phyloP scores from a whole-genome alignment of 2,113 vertebrate species.

The Malurus alboscapulatus region DNA sequence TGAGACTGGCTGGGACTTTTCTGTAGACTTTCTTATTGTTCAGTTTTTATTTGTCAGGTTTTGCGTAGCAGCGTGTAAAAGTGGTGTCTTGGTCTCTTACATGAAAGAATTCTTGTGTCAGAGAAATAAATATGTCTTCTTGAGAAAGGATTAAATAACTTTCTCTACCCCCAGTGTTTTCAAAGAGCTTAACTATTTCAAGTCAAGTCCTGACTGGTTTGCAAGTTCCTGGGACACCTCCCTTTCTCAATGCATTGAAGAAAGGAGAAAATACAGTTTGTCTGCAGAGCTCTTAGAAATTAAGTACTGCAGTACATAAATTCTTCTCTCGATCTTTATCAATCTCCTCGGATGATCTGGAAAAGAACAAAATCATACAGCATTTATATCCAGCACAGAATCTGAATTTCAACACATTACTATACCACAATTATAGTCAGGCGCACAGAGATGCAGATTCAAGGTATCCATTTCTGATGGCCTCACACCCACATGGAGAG shows the following conservation, averaged over 20 bases:
- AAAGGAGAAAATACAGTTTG: not conserved
- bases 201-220: not conserved
- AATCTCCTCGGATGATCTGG: not conserved
- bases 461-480: not conserved
- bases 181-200: conserved; percentile 21
- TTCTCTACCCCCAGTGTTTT: not conserved
- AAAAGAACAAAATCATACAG: not conserved
- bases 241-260: not conserved
- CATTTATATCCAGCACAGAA: not conserved
- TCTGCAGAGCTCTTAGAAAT: not conserved
- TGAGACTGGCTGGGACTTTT: not conserved
- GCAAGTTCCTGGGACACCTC: not conserved
- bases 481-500: not conserved
- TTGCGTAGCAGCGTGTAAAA: not conserved
- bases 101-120: not conserved
- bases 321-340: not conserved
- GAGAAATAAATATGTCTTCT: not conserved
- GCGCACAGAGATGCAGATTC: not conserved
- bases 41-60: conserved; percentile 15
- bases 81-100: not conserved
- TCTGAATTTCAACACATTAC: not conserved
- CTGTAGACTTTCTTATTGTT: not conserved
- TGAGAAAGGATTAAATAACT: not conserved
- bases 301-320: not conserved
- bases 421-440: not conserved